These are phyloP conservation scores for Drosophila kanapiae DNA, from an alignment of 1,140 invertebrate genomes.

Conservation along the genomic window DNA sequence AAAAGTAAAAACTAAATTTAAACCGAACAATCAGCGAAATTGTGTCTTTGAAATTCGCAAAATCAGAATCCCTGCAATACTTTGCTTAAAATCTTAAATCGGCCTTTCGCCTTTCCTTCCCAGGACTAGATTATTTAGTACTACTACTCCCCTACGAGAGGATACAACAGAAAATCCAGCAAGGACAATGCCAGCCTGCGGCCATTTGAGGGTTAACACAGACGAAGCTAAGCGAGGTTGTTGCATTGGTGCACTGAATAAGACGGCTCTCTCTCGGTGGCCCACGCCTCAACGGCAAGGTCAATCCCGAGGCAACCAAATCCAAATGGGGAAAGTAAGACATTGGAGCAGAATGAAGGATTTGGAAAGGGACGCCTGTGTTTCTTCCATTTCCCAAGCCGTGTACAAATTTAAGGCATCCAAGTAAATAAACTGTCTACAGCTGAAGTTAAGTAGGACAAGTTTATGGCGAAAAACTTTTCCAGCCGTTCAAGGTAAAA, in stretches of 20 bases:
- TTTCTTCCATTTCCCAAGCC: background rate
- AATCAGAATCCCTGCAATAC: too few species aligned
- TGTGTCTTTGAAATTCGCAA: too few species aligned
- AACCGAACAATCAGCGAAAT: too few species aligned
- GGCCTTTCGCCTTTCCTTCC: too few species aligned
- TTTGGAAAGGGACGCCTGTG: background rate
- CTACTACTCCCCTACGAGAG: background rate
- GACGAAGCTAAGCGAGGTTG: constrained; percentile 33
- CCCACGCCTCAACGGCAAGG: constrained; percentile 54
- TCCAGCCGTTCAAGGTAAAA: background rate
- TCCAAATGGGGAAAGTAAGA: constrained; percentile 21
- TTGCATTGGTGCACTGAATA: constrained; percentile 57
- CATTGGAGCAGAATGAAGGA: background rate
- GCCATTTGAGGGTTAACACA: constrained; percentile 46
- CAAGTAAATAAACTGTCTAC: constrained; percentile 18
- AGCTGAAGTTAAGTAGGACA: constrained; percentile 6
- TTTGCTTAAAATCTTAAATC: too few species aligned
- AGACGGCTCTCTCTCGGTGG: constrained; percentile 10
- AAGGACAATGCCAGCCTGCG: constrained; percentile 67
- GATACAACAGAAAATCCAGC: constrained; percentile 56
- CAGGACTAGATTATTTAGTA: too few species aligned
- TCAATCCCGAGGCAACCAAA: constrained; percentile 17
- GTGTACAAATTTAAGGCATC: constrained; percentile 60
- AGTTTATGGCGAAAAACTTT: constrained; percentile 10
- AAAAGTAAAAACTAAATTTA: too few species aligned